Conservation (phyloP, 2,797 vertebrate genomes). For the Periparus ater region DNA sequence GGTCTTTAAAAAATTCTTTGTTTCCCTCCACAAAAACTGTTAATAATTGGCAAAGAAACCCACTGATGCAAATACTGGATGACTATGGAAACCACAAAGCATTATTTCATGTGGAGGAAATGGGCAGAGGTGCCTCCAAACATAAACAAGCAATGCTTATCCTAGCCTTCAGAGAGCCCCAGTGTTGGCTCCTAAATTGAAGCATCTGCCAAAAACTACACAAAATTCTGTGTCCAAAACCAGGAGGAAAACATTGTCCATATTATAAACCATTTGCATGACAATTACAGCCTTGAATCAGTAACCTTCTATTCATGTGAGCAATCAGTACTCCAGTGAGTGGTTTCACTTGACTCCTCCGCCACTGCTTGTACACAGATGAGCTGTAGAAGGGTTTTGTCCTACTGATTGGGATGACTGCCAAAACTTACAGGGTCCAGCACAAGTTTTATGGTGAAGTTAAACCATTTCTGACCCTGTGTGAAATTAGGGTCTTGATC, state of each 20-base stretch:
- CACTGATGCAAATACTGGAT: neutral
- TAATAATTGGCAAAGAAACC: neutral
- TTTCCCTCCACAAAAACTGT: neutral
- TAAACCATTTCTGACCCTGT: neutral
- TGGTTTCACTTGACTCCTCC: neutral
- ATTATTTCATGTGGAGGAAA: neutral
- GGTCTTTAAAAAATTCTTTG: neutral
- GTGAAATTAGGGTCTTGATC: neutral
- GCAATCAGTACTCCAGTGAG: neutral
- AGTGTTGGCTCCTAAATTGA: neutral
- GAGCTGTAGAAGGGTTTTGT: neutral
- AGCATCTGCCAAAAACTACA: constrained; percentile 39
- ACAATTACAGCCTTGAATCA: constrained; percentile 15
- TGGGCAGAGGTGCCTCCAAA: neutral
- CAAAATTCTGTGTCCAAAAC: neutral
- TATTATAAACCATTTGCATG: constrained; percentile 1
- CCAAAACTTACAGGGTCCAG: neutral
- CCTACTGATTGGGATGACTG: neutral
- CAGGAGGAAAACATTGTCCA: constrained; percentile 2
- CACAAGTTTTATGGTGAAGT: neutral
- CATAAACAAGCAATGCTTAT: neutral
- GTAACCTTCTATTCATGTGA: neutral
- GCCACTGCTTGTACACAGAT: neutral
- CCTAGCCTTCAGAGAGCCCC: neutral
- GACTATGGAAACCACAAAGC: neutral